Evolutionary conservation across 1,140 invertebrate species (phyloP).

Genomic region (Tetramorium alpestre): DNA sequence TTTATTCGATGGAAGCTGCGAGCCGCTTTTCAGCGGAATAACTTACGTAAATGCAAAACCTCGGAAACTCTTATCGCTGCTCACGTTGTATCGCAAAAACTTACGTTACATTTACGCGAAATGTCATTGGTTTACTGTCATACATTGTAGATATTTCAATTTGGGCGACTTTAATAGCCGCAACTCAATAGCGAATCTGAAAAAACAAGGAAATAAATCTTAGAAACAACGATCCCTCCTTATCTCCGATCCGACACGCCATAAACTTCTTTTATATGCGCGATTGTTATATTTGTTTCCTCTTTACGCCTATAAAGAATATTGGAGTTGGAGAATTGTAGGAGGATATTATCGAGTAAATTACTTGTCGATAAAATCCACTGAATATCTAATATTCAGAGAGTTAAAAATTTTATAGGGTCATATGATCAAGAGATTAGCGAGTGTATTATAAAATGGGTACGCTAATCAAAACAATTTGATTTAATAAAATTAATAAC

Average conservation of each 20-base stretch:
- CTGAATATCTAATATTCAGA: not conserved
- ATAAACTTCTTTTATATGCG: not conserved
- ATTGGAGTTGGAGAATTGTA: not conserved
- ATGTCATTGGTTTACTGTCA: not conserved
- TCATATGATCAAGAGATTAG: not conserved
- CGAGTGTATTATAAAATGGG: not conserved
- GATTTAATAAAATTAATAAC: not conserved
- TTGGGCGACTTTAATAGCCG: not conserved
- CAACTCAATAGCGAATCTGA: not conserved
- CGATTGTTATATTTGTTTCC: not conserved
- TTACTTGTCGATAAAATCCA: conserved; percentile 2
- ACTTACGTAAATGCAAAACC: conserved; percentile 15
- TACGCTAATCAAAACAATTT: conserved; percentile 15
- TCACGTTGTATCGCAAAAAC: not conserved
- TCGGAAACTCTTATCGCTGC: not conserved
- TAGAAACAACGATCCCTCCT: not conserved
- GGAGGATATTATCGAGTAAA: not conserved
- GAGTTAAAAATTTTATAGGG: not conserved
- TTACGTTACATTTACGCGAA: not conserved
- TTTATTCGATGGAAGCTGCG: not conserved
- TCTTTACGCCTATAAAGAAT: not conserved
- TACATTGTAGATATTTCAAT: not conserved
- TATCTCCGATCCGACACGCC: not conserved
- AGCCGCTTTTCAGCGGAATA: not conserved
- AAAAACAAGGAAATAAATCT: not conserved